Conservation (phyloP, 1,140 invertebrate genomes). For the Daktulosphaira vitifoliae region DNA sequence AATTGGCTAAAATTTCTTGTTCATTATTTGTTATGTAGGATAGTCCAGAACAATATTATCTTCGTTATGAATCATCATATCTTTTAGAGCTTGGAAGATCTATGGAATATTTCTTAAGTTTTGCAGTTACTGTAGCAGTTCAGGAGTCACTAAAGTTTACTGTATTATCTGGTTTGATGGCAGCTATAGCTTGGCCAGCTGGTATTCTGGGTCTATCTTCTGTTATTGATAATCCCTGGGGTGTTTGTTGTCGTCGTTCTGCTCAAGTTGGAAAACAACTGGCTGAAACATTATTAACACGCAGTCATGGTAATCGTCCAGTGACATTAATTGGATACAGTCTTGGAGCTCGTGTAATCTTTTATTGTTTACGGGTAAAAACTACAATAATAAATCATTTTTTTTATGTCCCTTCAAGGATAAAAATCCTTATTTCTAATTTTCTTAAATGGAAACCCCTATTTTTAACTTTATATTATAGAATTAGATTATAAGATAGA, state of each 20-base stretch:
- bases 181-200: constrained; percentile 61
- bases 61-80: constrained; percentile 61
- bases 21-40: no score
- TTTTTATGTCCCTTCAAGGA: no score
- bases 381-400: neutral
- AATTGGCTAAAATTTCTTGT: no score
- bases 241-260: constrained; percentile 57
- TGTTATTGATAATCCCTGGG: constrained; percentile 68
- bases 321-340: constrained; percentile 65
- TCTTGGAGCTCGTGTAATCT: constrained; percentile 63
- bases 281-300: constrained; percentile 55
- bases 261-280: constrained; percentile 59
- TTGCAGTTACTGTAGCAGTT: constrained; percentile 57
- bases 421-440: no score
- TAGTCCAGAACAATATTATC: constrained; percentile 59
- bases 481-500: no score
- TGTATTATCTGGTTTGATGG: constrained; percentile 56
- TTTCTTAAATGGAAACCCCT: no score
- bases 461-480: no score
- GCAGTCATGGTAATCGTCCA: constrained; percentile 60
- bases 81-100: constrained; percentile 56
- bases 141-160: constrained; percentile 68
- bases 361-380: constrained; percentile 55
- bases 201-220: constrained; percentile 54
- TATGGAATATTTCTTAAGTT: constrained; percentile 55